phyloP scores from a whole-genome alignment of 1,140 invertebrate species.

The Eufriesea mexicana region DNA sequence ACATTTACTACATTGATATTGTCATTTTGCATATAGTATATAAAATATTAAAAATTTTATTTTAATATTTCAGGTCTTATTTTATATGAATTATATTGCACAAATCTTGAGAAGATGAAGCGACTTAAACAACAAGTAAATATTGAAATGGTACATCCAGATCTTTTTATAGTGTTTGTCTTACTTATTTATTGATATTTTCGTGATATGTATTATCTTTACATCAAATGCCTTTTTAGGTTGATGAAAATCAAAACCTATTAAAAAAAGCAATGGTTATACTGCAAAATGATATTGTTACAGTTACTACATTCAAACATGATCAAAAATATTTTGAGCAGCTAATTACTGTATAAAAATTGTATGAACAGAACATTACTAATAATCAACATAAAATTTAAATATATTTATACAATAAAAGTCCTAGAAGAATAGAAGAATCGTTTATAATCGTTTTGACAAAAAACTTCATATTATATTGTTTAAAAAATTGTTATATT shows the following conservation, averaged over 20 bases:
- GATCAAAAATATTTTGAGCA: constrained; percentile 33
- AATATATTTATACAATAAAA: not conserved
- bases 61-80: constrained; percentile 70
- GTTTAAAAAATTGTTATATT: not conserved
- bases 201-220: constrained; percentile 29
- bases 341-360: not conserved
- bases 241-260: constrained; percentile 51
- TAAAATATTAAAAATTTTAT: constrained; percentile 7
- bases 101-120: constrained; percentile 68
- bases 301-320: constrained; percentile 49
- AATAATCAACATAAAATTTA: not conserved
- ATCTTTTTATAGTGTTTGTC: constrained; percentile 22
- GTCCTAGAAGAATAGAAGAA: not conserved
- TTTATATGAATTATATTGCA: constrained; percentile 74
- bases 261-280: constrained; percentile 68
- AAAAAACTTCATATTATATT: not conserved
- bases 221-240: constrained; percentile 55
- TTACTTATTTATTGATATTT: constrained; percentile 9
- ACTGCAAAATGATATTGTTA: constrained; percentile 69
- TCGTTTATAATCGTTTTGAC: not conserved
- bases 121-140: constrained; percentile 32
- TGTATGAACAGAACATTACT: not conserved
- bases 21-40: not conserved
- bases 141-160: constrained; percentile 16
- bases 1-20: not conserved